A percentile compares a stretch with the other conserved stretches of the same genome.
Evolutionary conservation across 2,797 vertebrate genomes (phyloP).

Genomic region (Pristis pectinata): DNA sequence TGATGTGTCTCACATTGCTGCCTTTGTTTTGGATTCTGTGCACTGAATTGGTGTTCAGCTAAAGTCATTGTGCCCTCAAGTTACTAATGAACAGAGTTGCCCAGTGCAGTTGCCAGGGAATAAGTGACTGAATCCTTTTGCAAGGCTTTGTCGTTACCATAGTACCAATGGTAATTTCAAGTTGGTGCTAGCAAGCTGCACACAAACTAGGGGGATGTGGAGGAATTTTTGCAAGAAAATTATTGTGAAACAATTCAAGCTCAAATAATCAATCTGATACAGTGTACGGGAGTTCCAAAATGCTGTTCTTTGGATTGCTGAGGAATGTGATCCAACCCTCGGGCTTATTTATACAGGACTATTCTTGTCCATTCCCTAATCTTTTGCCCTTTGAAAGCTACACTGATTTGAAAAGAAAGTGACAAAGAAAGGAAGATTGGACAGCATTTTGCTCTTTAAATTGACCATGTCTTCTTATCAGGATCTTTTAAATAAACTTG

Average conservation of each 20-base stretch:
- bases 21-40: slow-evolving; percentile 45
- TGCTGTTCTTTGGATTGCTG: slow-evolving; percentile 42
- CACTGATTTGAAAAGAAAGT: slow-evolving; percentile 22
- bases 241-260: slow-evolving; percentile 45
- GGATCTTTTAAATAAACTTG: slow-evolving; percentile 20
- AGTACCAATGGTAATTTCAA: slow-evolving; percentile 66
- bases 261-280: slow-evolving; percentile 52
- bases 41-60: slow-evolving; percentile 58
- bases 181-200: slow-evolving; percentile 62
- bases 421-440: background rate
- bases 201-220: slow-evolving; percentile 48
- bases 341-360: slow-evolving; percentile 38
- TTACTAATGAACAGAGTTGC: slow-evolving; percentile 87
- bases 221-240: slow-evolving; percentile 52
- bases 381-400: slow-evolving; percentile 24
- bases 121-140: slow-evolving; percentile 61
- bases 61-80: slow-evolving; percentile 74
- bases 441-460: slow-evolving; percentile 21
- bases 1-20: slow-evolving; percentile 25
- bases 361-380: slow-evolving; percentile 28
- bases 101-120: slow-evolving; percentile 57
- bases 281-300: slow-evolving; percentile 41
- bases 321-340: slow-evolving; percentile 44
- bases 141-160: slow-evolving; percentile 56
- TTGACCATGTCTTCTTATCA: slow-evolving; percentile 34